These are phyloP conservation scores for Corythoichthys haematopterus DNA, from an alignment of 2,113 vertebrate species.

Conservation along the genomic window DNA sequence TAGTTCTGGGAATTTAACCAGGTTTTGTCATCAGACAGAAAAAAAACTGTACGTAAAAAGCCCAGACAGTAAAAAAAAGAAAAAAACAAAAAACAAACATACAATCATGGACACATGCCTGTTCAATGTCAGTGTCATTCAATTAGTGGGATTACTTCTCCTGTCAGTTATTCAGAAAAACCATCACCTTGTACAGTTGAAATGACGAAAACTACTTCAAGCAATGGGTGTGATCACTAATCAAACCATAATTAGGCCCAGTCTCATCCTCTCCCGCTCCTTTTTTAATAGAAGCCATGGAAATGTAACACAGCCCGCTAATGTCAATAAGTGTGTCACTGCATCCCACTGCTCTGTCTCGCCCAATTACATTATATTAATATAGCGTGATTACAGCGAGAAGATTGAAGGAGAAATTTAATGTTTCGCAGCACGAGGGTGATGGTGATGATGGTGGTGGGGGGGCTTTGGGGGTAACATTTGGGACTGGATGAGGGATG, in stretches of 20 bases:
- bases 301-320: not conserved
- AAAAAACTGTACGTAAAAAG: no score
- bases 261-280: not conserved
- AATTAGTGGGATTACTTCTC: not conserved
- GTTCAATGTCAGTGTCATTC: not conserved
- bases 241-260: not conserved
- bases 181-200: not conserved
- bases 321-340: conserved; percentile 7
- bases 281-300: conserved; percentile 2
- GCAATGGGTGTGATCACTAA: not conserved
- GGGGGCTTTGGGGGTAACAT: not conserved
- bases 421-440: conserved; percentile 1
- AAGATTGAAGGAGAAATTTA: conserved; percentile 9
- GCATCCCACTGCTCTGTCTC: not conserved
- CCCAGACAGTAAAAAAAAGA: no score
- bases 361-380: conserved; percentile 5
- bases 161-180: not conserved
- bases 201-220: not conserved
- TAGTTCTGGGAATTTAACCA: no score
- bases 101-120: not conserved
- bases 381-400: conserved; percentile 3
- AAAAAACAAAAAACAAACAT: no score
- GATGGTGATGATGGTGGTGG: not conserved
- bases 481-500: conserved; percentile 1
- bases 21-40: no score